Percentiles rank a stretch among this genome's conserved stretches.
Conservation (phyloP, 2,797 vertebrate genomes). For the Ceyx erithaca region DNA sequence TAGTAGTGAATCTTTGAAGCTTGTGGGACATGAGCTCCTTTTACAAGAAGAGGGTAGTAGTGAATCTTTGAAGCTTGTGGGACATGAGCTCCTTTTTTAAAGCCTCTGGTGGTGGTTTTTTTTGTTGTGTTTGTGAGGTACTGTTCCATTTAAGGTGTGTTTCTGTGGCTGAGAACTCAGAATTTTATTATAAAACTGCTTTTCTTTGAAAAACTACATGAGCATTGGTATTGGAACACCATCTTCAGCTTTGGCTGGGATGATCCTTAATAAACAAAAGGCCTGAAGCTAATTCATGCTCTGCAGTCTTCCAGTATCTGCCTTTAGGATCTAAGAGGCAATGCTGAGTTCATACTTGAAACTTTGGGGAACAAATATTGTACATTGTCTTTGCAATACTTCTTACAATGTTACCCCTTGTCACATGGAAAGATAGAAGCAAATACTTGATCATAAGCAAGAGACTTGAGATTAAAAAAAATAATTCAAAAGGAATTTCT, state of each 20-base stretch:
- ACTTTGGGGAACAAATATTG: neutral
- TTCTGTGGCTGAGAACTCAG: neutral
- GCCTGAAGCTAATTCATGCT: neutral
- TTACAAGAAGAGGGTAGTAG: neutral
- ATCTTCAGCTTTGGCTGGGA: neutral
- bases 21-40: neutral
- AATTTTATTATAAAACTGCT: neutral
- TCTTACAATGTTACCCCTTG: neutral
- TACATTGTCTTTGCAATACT: neutral
- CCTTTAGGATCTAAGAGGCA: neutral
- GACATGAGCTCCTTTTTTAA: neutral
- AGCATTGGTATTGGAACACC: neutral
- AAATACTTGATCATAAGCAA: neutral
- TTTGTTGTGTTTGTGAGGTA: neutral
- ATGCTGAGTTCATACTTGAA: neutral
- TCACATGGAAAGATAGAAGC: neutral
- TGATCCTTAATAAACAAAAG: neutral
- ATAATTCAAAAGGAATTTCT: neutral
- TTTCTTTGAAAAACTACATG: neutral
- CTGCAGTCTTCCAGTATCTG: neutral
- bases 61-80: neutral
- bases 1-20: neutral
- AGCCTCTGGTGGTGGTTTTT: no score
- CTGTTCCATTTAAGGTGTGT: neutral
- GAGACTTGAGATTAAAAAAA: neutral